Evolutionary conservation across 2,797 vertebrate genomes (phyloP), one percentile per base, ranked within the genome.

Genomic region (Eleutherodactylus coqui): DNA sequence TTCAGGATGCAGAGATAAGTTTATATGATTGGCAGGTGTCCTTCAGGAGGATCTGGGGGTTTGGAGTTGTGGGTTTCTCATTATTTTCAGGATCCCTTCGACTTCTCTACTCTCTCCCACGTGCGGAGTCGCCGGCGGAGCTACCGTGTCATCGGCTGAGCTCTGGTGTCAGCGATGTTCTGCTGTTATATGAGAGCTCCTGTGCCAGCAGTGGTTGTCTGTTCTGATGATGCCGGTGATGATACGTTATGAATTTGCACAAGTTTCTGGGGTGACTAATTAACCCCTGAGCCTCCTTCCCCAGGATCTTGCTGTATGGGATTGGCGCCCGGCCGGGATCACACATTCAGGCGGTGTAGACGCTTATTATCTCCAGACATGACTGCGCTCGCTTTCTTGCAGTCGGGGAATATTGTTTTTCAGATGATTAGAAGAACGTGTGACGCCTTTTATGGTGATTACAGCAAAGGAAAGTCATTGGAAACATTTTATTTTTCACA

Each of bases 331-430:
- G 4, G 53, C n/a, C 77, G 45, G 38, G 16, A 62, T 60, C 38
- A 79, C 14, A 58, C 14, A 60, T 45, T 79, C 77, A 62, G 17
- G 10, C 27, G 34, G 76, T 27, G 77, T 16, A 11, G 27, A 60
- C 24, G 14, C 38, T 45, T 47, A 64, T 80, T 64, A 80, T 80
- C n/a, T 64, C 3, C 58, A 80, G 58, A 80, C 78, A 62, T 43
- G 78, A 64, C 60, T 47, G 41, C 32, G 41, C 78, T 80, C 64
- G 78, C 60, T 64, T 47, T 79, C 0, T 41, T 45, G 38, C 21
- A 9, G 47, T 45, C n/a, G 5, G 16, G 53, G 14, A 24, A 60
- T 79, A 55, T 78, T 79, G 55, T 41, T 62, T 58, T 79, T 17
- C 3, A 41, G 36, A 72, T 72, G n/a, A 72, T 41, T 45, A n/a